Conservation (phyloP, 2,797 vertebrate genomes). For the Myotis planiceps region DNA sequence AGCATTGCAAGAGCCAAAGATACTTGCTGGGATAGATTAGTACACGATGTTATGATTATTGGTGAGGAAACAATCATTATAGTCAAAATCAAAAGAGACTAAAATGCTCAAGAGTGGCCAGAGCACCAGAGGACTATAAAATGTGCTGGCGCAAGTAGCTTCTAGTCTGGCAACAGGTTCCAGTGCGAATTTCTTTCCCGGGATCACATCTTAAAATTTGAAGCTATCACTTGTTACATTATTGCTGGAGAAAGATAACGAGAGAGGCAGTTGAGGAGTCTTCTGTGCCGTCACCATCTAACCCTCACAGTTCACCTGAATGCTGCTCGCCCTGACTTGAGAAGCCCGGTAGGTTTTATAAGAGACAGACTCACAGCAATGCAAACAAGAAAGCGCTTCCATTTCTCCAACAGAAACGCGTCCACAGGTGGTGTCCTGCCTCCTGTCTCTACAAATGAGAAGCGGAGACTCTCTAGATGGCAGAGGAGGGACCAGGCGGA, state of each 20-base stretch:
- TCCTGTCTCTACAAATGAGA: neutral
- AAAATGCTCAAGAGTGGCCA: neutral
- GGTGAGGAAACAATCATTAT: neutral
- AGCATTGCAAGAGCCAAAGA: neutral
- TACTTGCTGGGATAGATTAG: neutral
- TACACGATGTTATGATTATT: neutral
- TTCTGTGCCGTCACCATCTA: neutral
- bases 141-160: neutral
- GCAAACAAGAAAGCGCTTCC: neutral
- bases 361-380: neutral
- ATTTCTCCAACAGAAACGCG: neutral
- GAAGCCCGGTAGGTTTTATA: neutral
- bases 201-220: neutral
- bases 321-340: neutral
- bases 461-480: neutral
- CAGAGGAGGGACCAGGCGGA: neutral
- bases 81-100: conserved; percentile 23
- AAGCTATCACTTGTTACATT: neutral
- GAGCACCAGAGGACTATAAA: conserved; percentile 39
- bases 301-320: neutral
- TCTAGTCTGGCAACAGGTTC: neutral
- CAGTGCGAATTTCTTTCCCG: neutral
- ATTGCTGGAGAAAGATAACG: neutral
- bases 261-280: neutral
- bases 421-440: neutral